Conservation (phyloP, 2,888 invertebrate genomes). For the Empis livida region DNA sequence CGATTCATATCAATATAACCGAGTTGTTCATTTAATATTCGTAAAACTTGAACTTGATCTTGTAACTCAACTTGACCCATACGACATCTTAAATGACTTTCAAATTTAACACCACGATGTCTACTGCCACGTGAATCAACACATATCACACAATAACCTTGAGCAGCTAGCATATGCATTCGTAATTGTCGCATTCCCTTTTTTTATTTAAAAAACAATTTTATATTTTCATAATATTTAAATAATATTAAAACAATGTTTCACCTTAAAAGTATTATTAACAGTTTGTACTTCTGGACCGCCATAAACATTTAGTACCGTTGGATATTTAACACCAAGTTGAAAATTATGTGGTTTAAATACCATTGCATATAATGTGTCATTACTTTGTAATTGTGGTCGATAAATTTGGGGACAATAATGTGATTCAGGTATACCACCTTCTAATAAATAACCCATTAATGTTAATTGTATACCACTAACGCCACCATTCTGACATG, state of each 20-base stretch:
- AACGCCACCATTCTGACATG: conserved; percentile 47
- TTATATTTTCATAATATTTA: not conserved
- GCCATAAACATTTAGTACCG: conserved; percentile 92
- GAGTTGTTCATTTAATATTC: conserved; percentile 68
- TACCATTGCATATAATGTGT: conserved; percentile 72
- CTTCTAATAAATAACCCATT: conserved; percentile 57
- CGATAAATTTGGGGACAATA: conserved; percentile 61
- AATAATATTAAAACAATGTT: no score
- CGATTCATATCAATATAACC: conserved; percentile 84
- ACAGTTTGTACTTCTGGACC: conserved; percentile 98
- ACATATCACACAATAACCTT: conserved; percentile 91
- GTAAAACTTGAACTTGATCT: conserved; percentile 90
- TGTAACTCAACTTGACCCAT: conserved; percentile 90
- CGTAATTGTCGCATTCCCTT: conserved; percentile 81
- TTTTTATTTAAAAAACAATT: not conserved
- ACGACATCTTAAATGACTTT: conserved; percentile 73
- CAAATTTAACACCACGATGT: conserved; percentile 84
- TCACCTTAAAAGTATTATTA: conserved; percentile 85
- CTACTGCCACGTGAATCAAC: conserved; percentile 93
- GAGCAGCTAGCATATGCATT: conserved; percentile 88
- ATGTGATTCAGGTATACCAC: conserved; percentile 44
- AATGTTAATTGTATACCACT: conserved; percentile 54
- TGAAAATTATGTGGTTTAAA: conserved; percentile 69
- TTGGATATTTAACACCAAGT: conserved; percentile 58
- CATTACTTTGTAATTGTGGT: conserved; percentile 54